A percentile compares a stretch with the other conserved stretches of the same genome.
Evolutionary conservation across 2,888 invertebrate species (phyloP).

Genomic region (Standfussiana lucernea): DNA sequence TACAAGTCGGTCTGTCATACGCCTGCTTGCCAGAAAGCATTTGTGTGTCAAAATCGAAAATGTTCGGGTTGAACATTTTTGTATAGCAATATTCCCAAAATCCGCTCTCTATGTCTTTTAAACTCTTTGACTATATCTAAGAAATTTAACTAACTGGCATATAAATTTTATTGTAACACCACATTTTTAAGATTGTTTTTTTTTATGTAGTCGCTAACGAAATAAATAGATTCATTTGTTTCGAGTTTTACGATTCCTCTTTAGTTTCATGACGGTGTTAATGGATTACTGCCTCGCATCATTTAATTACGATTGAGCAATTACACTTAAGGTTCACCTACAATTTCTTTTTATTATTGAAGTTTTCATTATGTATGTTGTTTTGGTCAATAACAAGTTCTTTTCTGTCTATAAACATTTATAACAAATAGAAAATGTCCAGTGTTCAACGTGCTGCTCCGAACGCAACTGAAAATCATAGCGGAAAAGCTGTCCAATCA

Average conservation of each 20-base stretch:
- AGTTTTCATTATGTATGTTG: not conserved
- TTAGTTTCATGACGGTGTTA: not conserved
- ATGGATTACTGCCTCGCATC: not conserved
- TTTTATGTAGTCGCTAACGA: not conserved
- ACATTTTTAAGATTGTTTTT: not conserved
- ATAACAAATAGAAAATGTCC: too few relatives aligned
- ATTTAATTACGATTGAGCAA: not conserved
- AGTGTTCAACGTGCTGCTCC: too few relatives aligned
- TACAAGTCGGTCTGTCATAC: not conserved
- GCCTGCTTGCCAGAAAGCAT: not conserved
- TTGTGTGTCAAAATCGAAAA: not conserved
- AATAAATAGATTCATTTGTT: not conserved
- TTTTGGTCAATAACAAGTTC: not conserved
- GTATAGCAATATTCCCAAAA: too few relatives aligned
- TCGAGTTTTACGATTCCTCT: slow-evolving; percentile 5
- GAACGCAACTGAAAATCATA: not conserved
- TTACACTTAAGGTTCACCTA: too few relatives aligned
- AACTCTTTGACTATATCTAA: not conserved
- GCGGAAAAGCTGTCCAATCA: not conserved
- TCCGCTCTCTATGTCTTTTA: not conserved
- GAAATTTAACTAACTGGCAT: not conserved
- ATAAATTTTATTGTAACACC: not conserved
- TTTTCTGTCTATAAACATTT: not conserved
- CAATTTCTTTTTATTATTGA: not conserved
- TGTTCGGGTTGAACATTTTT: not conserved